Evolutionary conservation across 2,888 invertebrate genomes (phyloP).

Genomic region (Hesperia comma): DNA sequence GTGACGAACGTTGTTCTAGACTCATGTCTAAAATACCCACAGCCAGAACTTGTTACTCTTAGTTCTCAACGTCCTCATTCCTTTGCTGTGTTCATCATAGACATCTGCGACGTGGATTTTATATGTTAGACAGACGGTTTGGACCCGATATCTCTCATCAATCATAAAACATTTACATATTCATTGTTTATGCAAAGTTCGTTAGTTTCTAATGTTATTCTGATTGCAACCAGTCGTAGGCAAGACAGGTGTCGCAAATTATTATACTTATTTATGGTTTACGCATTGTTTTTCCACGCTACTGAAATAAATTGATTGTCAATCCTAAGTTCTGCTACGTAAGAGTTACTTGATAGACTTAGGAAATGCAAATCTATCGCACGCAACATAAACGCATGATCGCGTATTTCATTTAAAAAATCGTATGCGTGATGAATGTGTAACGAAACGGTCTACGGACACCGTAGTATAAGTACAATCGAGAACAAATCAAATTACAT

Average conservation of each 20-base stretch:
- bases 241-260: too few species aligned
- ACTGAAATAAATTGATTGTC: background rate
- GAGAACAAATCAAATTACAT: constrained; percentile 45
- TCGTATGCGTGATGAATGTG: constrained; percentile 49
- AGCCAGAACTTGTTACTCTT: too few species aligned
- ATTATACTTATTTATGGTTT: too few species aligned
- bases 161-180: background rate
- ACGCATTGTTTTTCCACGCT: background rate
- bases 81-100: background rate
- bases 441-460: constrained; percentile 51
- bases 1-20: too few species aligned
- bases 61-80: too few species aligned
- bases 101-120: background rate
- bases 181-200: background rate
- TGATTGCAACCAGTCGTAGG: too few species aligned
- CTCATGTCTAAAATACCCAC: too few species aligned
- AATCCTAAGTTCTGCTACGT: background rate
- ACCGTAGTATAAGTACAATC: constrained; percentile 44
- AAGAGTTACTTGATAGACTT: background rate
- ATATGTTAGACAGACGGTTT: background rate
- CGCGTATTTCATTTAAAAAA: constrained; percentile 42
- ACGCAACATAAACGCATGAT: constrained; percentile 38
- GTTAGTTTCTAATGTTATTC: background rate
- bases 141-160: background rate
- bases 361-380: constrained; percentile 11